Evolutionary conservation across 2,113 vertebrate genomes (phyloP).

Genomic region (Tachysurus vachellii): DNA sequence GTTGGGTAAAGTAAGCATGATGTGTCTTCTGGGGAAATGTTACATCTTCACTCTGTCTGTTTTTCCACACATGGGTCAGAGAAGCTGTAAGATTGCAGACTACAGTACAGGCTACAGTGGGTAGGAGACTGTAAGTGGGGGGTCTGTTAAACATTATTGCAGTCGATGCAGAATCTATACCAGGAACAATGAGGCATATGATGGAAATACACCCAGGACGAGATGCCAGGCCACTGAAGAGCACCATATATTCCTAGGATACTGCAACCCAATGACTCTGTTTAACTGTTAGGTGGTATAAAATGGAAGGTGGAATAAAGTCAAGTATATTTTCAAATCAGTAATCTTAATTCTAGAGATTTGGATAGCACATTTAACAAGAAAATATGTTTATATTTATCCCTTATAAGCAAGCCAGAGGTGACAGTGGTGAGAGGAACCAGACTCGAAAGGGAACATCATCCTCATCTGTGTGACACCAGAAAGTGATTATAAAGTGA

Average conservation of each 20-base stretch:
- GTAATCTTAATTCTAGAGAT: too few relatives aligned
- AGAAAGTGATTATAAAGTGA: too few relatives aligned
- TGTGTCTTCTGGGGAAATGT: neutral
- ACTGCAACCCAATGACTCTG: neutral
- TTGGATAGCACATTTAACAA: too few relatives aligned
- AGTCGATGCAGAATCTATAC: neutral
- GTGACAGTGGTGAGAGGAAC: too few relatives aligned
- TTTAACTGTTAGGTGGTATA: too few relatives aligned
- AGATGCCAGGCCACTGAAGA: neutral
- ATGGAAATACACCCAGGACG: neutral
- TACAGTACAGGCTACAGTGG: neutral
- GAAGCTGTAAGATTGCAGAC: neutral
- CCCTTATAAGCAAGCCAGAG: too few relatives aligned
- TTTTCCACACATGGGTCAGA: conserved; percentile 7
- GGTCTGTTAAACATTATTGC: neutral
- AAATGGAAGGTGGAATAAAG: too few relatives aligned
- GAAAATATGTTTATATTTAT: too few relatives aligned
- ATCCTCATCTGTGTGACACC: too few relatives aligned
- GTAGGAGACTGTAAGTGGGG: too few relatives aligned
- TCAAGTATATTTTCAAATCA: too few relatives aligned
- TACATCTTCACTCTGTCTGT: neutral
- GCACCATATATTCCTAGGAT: neutral
- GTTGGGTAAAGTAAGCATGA: neutral
- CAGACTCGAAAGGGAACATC: too few relatives aligned
- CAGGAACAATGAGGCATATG: neutral